Evolutionary conservation across 2,113 vertebrate species (phyloP), one percentile per base, ranked within the genome.

Genomic region (Grallaria varia): DNA sequence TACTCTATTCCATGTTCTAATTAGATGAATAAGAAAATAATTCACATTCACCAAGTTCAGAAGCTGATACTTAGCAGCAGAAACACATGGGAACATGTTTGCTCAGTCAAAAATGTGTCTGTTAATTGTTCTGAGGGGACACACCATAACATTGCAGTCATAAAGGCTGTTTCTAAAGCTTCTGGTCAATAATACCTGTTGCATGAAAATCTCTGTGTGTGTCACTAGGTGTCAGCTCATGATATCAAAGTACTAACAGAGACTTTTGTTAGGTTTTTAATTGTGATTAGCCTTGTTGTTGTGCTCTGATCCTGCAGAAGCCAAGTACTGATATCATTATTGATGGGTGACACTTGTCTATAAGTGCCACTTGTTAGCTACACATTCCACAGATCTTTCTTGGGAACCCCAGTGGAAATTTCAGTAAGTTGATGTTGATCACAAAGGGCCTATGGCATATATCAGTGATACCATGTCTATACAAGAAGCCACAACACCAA

Each of bases 1-100:
- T 42, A 18, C 2, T 79, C 8, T 82, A 4, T 74, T 24, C 8
- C 9, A 1, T 52, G 35, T 68, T 68, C 39, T 44, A 68, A 50
- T 47, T 76, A 37, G 30, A 22, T 37, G 23, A 53, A 58, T 59
- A 45, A 68, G 35, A 14, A 18, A 52, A 14, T 11, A 67, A 39
- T 76, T 73, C 20, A 59, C 17, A 47, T 50, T 81, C 8, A 2
- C 5, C 10, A 16, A 27, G 42, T 49, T 37, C 6, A 4, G 15
- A 55, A n/a, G 17, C 4, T 55, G n/a, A 78, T 53, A 78, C 4
- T 5, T 37, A 44, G 6, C 5, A 49, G 50, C 7, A 78, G n/a
- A 82, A 79, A 72, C 23, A 63, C 22, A 17, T 0, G 0, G 14
- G 25, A 85, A 28, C 12, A 12, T 0, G 0, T 53, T 56, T 74